These are phyloP conservation scores for Pararge aegeria DNA, from an alignment of 1,140 invertebrate genomes.

Conservation along the genomic window DNA sequence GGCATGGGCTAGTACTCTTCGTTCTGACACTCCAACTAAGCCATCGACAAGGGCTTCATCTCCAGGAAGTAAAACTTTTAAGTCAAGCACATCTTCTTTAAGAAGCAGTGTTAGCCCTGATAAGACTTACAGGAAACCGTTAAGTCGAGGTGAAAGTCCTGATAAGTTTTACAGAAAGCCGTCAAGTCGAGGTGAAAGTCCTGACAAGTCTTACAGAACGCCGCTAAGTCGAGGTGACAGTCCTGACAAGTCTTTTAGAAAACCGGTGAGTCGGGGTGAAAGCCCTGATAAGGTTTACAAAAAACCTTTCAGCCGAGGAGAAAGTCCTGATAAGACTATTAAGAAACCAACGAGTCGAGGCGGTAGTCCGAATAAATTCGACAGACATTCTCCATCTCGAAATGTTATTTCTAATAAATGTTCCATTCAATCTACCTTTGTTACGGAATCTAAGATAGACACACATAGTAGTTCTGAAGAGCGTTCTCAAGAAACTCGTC, in stretches of 20 bases:
- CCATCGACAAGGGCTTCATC: slow-evolving; percentile 70
- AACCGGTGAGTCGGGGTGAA: slow-evolving; percentile 46
- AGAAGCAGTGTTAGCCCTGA: slow-evolving; percentile 80
- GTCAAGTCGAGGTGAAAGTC: slow-evolving; percentile 39
- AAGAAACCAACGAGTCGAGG: slow-evolving; percentile 58
- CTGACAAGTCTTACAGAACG: slow-evolving; percentile 50
- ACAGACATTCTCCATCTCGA: slow-evolving; percentile 50
- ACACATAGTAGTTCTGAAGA: slow-evolving; percentile 42
- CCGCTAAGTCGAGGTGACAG: slow-evolving; percentile 77
- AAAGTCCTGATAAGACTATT: slow-evolving; percentile 79
- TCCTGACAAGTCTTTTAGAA: slow-evolving; percentile 75
- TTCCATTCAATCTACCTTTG: slow-evolving; percentile 48
- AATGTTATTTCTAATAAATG: slow-evolving; percentile 40
- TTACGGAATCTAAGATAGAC: slow-evolving; percentile 47
- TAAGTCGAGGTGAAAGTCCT: slow-evolving; percentile 62
- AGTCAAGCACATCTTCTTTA: slow-evolving; percentile 75
- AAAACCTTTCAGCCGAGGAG: slow-evolving; percentile 66
- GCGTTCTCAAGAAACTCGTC: slow-evolving; percentile 21
- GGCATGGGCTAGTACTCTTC: slow-evolving; percentile 85
- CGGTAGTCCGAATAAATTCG: slow-evolving; percentile 79
- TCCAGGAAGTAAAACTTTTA: slow-evolving; percentile 65
- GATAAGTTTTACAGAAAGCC: slow-evolving; percentile 58
- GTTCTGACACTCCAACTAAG: slow-evolving; percentile 79
- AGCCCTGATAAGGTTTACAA: background rate
- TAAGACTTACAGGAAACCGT: slow-evolving; percentile 63